Base-by-base conservation (phyloP, 2,113 vertebrate genomes). In the Sinocyclocheilus anshuiensis region DNA sequence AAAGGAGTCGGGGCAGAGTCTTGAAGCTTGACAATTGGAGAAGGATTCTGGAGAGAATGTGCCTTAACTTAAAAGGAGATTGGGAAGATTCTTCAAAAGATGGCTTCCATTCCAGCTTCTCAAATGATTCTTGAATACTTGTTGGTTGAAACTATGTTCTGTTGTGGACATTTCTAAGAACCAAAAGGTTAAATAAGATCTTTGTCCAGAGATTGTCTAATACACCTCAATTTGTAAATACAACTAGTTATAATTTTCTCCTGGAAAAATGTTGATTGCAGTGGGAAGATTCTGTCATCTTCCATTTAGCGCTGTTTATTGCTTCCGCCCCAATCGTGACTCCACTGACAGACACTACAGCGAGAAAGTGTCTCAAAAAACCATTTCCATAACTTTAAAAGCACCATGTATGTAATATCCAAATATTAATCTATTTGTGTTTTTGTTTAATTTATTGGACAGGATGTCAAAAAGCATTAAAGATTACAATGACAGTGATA, bases 301-400 rank as follows among this genome's bases (percentile, higher is more conserved):
- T 87, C 48, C 63, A 33, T 63, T 79, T 36, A 36, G 33, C 69
- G 13, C 79, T 72, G 79, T 84, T 78, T 79, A 82, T 80, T 75
- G 90, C 91, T 92, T 94, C 91, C 90, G 91, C 90, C 93, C 92
- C 90, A 88, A 88, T 92, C 86, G 86, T 91, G 89, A 91, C 90
- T 90, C 87, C 91, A 91, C 86, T 88, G 87, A 91, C 89, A 89
- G 87, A 89, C 69, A 81, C 91, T 88, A 87, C 87, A 86, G 87
- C 39, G 83, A 91, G 87, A 91, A 85, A 79, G 89, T 89, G 86
- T 90, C 80, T 87, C 33, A 77, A 16, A 24, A 15, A 26, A 26
- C 75, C 87, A 65, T 45, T 90, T 90, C 81, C 72, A 89, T 55
- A 18, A 87, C 86, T 87, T 77, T 20, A 63, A 74, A 84, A 57